Base-by-base conservation (phyloP, 2,113 vertebrate species). In the Speoplatyrhinus poulsoni region DNA sequence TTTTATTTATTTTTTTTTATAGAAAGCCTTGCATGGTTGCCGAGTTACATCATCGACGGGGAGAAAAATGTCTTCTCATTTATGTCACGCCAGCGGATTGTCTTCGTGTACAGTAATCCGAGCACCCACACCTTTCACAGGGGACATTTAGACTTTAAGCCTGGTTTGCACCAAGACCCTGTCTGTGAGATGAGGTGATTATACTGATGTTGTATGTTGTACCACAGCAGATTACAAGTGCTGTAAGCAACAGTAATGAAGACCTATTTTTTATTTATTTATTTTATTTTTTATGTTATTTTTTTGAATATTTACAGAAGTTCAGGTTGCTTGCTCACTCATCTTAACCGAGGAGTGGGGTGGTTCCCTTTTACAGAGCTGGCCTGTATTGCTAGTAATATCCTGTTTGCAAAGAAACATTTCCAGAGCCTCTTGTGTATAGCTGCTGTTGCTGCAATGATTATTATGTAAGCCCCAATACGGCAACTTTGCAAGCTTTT, bases 331-430 rank as follows among this genome's bases (percentile, higher is more conserved):
- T 41, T 19, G 9, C 12, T 8, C 49, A 26, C 55, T 26, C 17
- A 48, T 33, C 66, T 49, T 12, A 41, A 9, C 36, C 3, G 8
- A 47, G 8, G 3, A 49, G 3, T 19, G 13, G 47, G 67, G 10
- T 67, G 60, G 53, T 70, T 76, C 82, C 72, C 54, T 53, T 26
- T 62, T 70, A 4, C 32, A 72, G 65, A 50, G 65, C 15, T 15
- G 73, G 64, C 66, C 75, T 65, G 26, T 26, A 60, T 79, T 62
- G 70, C 59, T 62, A 82, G 79, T 72, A 82, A 85, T 85, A 90
- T 91, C 88, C 89, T 88, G 85, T 90, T 90, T 84, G 72, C n/a
- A 33, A 61, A 41, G 36, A n/a, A 71, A 70, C 1, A 62, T 86
- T 84, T 88, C 79, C 47, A 79, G 76, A 69, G 41, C 1, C 62